Conservation (phyloP, 1,140 invertebrate species). For the Cherax destructor region DNA sequence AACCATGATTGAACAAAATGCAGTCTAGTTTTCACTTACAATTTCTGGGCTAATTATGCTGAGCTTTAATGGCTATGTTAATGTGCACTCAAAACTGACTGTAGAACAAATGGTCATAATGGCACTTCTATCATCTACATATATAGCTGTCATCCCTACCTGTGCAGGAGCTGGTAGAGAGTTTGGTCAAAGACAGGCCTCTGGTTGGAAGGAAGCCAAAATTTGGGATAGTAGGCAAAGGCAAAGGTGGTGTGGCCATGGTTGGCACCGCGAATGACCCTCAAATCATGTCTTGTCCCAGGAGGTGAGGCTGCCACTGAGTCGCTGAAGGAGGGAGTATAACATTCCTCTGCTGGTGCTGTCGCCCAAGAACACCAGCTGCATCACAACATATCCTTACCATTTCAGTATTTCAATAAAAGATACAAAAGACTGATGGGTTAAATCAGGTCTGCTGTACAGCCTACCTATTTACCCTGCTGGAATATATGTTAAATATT, state of each 20-base stretch:
- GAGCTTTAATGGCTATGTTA: no score
- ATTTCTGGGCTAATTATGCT: no score
- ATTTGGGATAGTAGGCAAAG: conserved; percentile 52
- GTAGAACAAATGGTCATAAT: no score
- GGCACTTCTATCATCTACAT: neutral
- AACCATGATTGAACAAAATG: no score
- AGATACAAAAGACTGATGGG: no score
- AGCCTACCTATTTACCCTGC: no score
- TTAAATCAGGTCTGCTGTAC: no score
- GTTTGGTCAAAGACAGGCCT: conserved; percentile 38
- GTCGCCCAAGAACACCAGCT: conserved; percentile 58
- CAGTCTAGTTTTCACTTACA: no score
- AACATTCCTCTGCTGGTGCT: conserved; percentile 57
- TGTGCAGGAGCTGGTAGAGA: conserved; percentile 44
- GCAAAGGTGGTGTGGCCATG: conserved; percentile 44
- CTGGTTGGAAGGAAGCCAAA: conserved; percentile 41
- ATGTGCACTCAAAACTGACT: no score
- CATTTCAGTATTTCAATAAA: no score
- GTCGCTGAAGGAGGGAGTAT: conserved; percentile 37
- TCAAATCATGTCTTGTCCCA: conserved; percentile 60
- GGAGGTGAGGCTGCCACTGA: conserved; percentile 35
- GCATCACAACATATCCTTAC: neutral
- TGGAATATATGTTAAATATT: no score
- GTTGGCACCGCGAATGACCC: conserved; percentile 32
- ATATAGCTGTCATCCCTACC: neutral